Percentiles rank a stretch among this genome's conserved stretches.
Conservation (phyloP, 2,797 vertebrate genomes). For the Huso huso region DNA sequence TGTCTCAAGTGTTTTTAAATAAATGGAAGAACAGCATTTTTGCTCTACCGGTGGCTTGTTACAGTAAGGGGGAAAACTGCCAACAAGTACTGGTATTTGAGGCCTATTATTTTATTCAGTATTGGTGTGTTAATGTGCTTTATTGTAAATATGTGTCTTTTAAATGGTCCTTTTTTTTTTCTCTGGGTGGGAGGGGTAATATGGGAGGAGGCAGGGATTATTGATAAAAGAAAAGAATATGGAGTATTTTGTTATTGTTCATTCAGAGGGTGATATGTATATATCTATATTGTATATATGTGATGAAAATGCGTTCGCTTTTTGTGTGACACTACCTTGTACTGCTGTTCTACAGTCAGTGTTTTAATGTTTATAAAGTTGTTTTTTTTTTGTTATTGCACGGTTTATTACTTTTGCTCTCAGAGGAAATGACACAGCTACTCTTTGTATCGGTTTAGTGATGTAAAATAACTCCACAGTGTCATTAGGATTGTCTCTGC, state of each 20-base stretch:
- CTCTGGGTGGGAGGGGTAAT: conserved; percentile 58
- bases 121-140: conserved; percentile 82
- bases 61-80: conserved; percentile 65
- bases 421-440: conserved; percentile 77
- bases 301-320: conserved; percentile 85
- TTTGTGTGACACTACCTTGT: conserved; percentile 89
- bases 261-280: conserved; percentile 85
- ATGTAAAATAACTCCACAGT: conserved; percentile 87
- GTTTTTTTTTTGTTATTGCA: conserved; percentile 78
- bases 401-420: conserved; percentile 89
- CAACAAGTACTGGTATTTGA: conserved; percentile 76
- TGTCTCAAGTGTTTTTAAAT: conserved; percentile 35
- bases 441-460: conserved; percentile 90
- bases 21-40: conserved; percentile 31
- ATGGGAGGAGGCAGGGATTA: conserved; percentile 56
- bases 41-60: conserved; percentile 55
- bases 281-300: conserved; percentile 97
- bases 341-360: conserved; percentile 89
- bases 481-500: conserved; percentile 87
- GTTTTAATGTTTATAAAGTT: conserved; percentile 86
- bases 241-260: conserved; percentile 94
- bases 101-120: conserved; percentile 73
- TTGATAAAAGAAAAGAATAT: conserved; percentile 65
- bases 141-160: conserved; percentile 84
- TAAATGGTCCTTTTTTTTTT: conserved; percentile 71